These are phyloP conservation scores for Timema cristinae DNA, from an alignment of 2,888 invertebrate genomes.

Conservation along the genomic window DNA sequence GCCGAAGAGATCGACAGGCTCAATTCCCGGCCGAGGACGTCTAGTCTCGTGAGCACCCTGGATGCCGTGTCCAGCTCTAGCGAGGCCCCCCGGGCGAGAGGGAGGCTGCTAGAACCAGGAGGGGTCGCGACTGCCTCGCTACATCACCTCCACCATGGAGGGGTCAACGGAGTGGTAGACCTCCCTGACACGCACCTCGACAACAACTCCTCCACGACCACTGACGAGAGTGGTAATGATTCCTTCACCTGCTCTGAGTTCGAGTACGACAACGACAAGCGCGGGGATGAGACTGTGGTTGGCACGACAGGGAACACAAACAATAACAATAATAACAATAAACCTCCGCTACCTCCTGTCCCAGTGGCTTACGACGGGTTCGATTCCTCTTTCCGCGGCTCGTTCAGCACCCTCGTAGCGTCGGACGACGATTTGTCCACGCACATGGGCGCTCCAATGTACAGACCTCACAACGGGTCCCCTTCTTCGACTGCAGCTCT, in stretches of 20 bases:
- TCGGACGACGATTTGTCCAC: constrained; percentile 86
- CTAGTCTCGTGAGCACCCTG: constrained; percentile 85
- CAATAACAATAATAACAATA: constrained; percentile 30
- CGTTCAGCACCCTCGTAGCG: constrained; percentile 87
- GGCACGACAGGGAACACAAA: constrained; percentile 35
- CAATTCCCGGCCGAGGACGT: constrained; percentile 81
- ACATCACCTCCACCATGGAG: constrained; percentile 61
- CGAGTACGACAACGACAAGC: constrained; percentile 89
- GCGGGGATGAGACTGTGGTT: constrained; percentile 42
- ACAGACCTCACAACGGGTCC: constrained; percentile 74
- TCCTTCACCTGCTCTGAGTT: constrained; percentile 98
- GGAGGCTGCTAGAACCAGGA: constrained; percentile 33
- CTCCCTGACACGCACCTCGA: constrained; percentile 57
- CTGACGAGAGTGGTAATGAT: constrained; percentile 91
- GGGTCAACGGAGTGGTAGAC: constrained; percentile 34
- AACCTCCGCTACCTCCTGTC: constrained; percentile 63
- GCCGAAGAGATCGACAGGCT: constrained; percentile 91
- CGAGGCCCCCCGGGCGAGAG: constrained; percentile 63
- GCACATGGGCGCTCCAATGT: constrained; percentile 73
- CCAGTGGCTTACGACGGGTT: constrained; percentile 81
- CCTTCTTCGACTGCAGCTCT: constrained; percentile 66
- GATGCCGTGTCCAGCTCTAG: constrained; percentile 91
- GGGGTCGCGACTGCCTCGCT: constrained; percentile 41
- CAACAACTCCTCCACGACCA: constrained; percentile 75
- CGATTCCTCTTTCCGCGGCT: constrained; percentile 91